Conservation (phyloP, 2,797 vertebrate species). For the Enoplosus armatus region DNA sequence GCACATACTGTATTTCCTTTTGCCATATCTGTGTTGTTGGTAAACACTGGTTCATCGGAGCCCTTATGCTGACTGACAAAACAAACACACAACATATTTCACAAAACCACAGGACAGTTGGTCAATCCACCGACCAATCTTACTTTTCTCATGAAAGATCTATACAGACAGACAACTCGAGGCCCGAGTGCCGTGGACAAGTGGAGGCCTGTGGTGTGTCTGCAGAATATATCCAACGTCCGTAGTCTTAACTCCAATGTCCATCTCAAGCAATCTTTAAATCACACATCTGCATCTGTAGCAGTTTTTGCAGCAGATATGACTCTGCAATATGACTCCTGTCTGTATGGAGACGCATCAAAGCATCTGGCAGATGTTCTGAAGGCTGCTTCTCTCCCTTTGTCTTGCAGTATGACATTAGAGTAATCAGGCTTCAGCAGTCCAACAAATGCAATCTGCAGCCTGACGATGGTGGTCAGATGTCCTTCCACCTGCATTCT, state of each 20-base stretch:
- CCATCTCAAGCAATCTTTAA: conserved; percentile 17
- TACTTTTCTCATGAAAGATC: conserved; percentile 40
- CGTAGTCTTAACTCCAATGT: conserved; percentile 13
- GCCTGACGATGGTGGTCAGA: conserved; percentile 13
- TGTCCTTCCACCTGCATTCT: conserved; percentile 25
- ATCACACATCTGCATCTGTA: conserved; percentile 15
- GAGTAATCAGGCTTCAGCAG: conserved; percentile 12
- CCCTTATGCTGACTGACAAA: conserved; percentile 73
- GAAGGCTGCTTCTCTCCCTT: neutral
- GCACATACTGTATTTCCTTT: conserved; percentile 35
- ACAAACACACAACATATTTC: conserved; percentile 59
- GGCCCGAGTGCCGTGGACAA: conserved; percentile 13
- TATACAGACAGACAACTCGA: conserved; percentile 43
- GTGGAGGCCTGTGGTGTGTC: conserved; percentile 29
- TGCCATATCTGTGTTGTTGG: conserved; percentile 44
- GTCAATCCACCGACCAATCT: conserved; percentile 19
- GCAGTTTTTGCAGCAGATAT: conserved; percentile 32
- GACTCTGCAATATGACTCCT: conserved; percentile 13
- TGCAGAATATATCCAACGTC: conserved; percentile 23
- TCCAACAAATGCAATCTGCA: conserved; percentile 34
- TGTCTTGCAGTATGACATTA: neutral
- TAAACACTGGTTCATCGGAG: conserved; percentile 71
- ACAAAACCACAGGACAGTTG: conserved; percentile 60
- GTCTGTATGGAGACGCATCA: neutral
- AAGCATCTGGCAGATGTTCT: conserved; percentile 12